Evolutionary conservation across 2,797 vertebrate species (phyloP).

Genomic region (Chaenodraco wilsoni): DNA sequence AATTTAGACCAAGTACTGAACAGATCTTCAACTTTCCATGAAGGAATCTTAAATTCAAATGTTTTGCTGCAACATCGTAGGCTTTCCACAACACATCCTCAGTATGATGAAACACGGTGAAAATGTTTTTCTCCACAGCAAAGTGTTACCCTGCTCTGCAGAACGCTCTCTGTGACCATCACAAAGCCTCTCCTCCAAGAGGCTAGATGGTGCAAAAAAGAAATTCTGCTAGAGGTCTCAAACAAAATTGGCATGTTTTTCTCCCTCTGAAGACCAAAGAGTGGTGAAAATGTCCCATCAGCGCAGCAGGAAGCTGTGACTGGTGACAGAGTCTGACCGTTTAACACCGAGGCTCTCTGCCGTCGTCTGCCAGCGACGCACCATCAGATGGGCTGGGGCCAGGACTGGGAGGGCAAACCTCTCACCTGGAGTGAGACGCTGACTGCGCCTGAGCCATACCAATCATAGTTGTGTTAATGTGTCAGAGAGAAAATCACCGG

Average conservation of each 20-base stretch:
- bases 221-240: constrained; percentile 22
- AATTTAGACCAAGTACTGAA: not conserved
- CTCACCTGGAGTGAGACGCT: constrained; percentile 65
- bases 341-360: constrained; percentile 57
- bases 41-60: constrained; percentile 25
- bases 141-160: constrained; percentile 19
- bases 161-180: constrained; percentile 22
- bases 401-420: constrained; percentile 40
- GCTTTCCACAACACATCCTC: constrained; percentile 38
- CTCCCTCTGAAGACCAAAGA: constrained; percentile 52
- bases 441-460: constrained; percentile 54
- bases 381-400: constrained; percentile 50
- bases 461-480: constrained; percentile 39
- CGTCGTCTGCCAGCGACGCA: constrained; percentile 56
- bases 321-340: constrained; percentile 52
- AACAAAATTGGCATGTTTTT: constrained; percentile 37
- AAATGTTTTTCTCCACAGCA: constrained; percentile 49
- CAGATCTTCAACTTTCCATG: constrained; percentile 1
- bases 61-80: constrained; percentile 24
- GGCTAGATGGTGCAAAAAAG: constrained; percentile 7
- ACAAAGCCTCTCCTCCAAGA: constrained; percentile 29
- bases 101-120: constrained; percentile 62
- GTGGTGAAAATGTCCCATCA: constrained; percentile 59
- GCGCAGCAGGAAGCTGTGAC: constrained; percentile 48
- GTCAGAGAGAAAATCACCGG: constrained; percentile 41